phyloP scores from a whole-genome alignment of 2,113 vertebrate genomes.

The Argyrosomus japonicus region DNA sequence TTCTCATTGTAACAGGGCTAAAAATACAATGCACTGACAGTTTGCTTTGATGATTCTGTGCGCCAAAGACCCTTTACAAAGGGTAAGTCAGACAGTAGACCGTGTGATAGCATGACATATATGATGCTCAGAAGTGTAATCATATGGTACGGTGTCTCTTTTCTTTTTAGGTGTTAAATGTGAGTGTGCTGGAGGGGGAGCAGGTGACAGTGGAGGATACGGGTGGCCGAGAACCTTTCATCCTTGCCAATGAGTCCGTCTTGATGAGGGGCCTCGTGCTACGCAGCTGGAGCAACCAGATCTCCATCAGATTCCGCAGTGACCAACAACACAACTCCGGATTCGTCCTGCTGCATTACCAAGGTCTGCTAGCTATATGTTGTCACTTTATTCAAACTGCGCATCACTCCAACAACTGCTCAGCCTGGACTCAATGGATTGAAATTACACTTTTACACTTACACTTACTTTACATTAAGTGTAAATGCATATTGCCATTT shows the following conservation, averaged over 20 bases:
- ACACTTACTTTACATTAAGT: no score
- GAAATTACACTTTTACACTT: background rate
- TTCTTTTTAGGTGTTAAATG: slow-evolving; percentile 89
- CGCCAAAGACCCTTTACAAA: slow-evolving; percentile 17
- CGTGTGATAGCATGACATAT: background rate
- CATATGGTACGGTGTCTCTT: background rate
- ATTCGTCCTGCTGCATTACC: slow-evolving; percentile 90
- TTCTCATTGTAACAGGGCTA: background rate
- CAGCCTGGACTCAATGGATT: background rate
- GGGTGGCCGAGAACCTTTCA: slow-evolving; percentile 86
- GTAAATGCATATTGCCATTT: background rate
- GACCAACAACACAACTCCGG: slow-evolving; percentile 83
- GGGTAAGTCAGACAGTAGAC: background rate
- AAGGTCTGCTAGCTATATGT: slow-evolving; percentile 84
- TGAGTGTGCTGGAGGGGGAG: slow-evolving; percentile 90
- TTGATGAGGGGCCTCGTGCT: slow-evolving; percentile 92
- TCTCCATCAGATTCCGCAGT: slow-evolving; percentile 90
- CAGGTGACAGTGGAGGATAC: slow-evolving; percentile 90
- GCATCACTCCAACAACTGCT: background rate
- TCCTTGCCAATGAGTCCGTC: slow-evolving; percentile 93
- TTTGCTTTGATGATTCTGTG: background rate
- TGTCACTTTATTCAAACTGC: background rate
- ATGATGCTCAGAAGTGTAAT: slow-evolving; percentile 11
- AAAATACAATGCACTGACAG: slow-evolving; percentile 2
- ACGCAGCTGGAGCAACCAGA: slow-evolving; percentile 94